Evolutionary conservation across 2,888 invertebrate genomes (phyloP), one percentile per base, ranked within the genome.

Genomic region (Ennomos quercinarius): DNA sequence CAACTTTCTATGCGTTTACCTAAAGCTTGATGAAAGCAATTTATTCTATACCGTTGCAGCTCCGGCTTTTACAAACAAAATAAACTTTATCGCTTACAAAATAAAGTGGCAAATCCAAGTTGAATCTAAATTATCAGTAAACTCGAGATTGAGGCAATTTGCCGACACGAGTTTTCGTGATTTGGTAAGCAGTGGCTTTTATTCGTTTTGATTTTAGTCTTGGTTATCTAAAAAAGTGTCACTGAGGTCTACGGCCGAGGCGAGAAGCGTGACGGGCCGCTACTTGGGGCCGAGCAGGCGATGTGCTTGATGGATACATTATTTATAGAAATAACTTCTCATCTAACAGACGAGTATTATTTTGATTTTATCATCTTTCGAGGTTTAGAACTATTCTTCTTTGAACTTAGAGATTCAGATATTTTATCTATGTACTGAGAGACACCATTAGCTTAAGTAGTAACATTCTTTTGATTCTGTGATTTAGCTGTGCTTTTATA

Each of bases 101-200:
- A 49, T 70, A 79, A 53, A 62, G 74, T 39, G 56, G 36, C 72
- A 53, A 71, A 57, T 81, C 46, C 36, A 36, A 52, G 9, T 3
- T 5, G n/a, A 3, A 9, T 17, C 9, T 13, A n/a, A 52, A 49
- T 17, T 49, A 36, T 51, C 44, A 55, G 11, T 38, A 27, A 38
- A 42, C 6, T 44, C 50, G 41, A 68, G 66, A 61, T 63, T 70
- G 62, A 77, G 76, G 80, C 78, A 77, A 86, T 86, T 87, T 83
- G 80, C 77, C 79, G 81, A 84, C 86, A 87, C 86, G 87, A 87
- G 77, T 84, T 86, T 82, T 86, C 85, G 86, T 87, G 85, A 86
- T 87, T 86, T 83, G 76, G 79, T 82, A 81, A 81, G 80, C 74
- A 66, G 68, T 70, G 61, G 74, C 76, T 83, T 82, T 84, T 82